These are phyloP conservation scores for Cepphus grylle DNA, from an alignment of 2,113 vertebrate species.

Conservation along the genomic window DNA sequence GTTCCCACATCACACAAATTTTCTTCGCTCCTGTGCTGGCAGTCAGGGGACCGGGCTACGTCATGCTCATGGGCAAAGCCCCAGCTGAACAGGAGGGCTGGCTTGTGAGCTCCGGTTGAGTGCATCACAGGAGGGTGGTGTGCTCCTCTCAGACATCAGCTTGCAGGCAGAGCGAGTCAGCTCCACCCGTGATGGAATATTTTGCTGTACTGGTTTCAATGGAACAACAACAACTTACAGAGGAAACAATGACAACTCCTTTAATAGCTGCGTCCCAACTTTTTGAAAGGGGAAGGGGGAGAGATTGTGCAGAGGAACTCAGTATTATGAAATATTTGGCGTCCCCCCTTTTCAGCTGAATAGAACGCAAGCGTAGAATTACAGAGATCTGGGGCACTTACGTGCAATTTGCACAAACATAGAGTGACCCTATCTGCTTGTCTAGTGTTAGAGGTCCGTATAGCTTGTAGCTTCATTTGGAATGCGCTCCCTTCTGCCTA, in stretches of 20 bases:
- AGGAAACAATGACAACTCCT: background rate
- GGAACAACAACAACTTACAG: background rate
- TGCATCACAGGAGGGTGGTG: fast-evolving
- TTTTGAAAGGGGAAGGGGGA: background rate
- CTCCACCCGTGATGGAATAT: background rate
- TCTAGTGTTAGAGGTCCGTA: background rate
- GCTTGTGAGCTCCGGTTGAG: background rate
- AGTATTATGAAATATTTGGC: background rate
- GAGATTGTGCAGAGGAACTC: background rate
- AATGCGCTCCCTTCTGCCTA: background rate
- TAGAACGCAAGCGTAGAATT: background rate
- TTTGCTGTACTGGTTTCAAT: background rate
- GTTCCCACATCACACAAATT: fast-evolving
- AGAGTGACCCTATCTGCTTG: background rate
- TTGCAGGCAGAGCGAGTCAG: background rate
- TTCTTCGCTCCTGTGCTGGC: background rate
- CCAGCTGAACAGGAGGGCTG: background rate
- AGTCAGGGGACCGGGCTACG: background rate
- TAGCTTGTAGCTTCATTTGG: background rate
- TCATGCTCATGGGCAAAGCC: background rate
- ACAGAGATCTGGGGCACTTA: background rate
- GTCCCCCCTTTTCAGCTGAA: background rate
- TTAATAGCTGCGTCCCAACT: background rate
- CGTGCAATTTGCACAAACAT: background rate
- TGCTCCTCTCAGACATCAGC: background rate